Percentiles rank a stretch among this genome's conserved stretches.
These are phyloP conservation scores for Crotalus horridus DNA, from an alignment of 2,113 vertebrate species.

Conservation along the genomic window DNA sequence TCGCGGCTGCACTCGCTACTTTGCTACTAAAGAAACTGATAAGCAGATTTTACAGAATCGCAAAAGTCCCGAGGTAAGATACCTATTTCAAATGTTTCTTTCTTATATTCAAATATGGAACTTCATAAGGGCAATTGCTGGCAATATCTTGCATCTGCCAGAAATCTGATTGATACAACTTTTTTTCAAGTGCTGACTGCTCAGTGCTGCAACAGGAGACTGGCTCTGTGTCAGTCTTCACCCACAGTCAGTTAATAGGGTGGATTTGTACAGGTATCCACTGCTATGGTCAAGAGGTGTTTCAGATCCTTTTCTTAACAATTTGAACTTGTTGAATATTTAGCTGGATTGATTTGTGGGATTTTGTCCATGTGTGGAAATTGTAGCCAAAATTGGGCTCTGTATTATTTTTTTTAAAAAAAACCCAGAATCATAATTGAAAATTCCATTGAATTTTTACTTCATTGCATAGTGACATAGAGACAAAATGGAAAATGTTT, in stretches of 20 bases:
- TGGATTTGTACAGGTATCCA: background rate
- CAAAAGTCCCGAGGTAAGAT: constrained; percentile 91
- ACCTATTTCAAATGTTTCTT: background rate
- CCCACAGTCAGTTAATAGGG: background rate
- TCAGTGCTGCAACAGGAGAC: background rate
- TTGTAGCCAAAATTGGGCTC: background rate
- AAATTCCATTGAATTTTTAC: background rate
- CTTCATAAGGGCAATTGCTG: background rate
- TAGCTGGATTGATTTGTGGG: background rate
- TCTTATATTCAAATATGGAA: background rate
- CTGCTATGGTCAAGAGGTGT: background rate
- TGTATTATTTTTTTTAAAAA: background rate
- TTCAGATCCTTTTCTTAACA: background rate
- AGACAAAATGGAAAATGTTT: background rate
- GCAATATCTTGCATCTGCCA: background rate
- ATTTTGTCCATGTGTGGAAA: background rate
- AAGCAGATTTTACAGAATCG: constrained; percentile 90
- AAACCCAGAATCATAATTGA: background rate
- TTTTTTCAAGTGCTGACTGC: background rate
- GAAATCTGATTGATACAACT: background rate
- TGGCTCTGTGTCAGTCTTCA: background rate
- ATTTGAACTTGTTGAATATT: background rate
- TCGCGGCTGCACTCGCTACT: constrained; percentile 93
- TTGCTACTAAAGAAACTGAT: constrained; percentile 92
- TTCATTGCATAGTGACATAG: background rate